Evolutionary conservation across 2,797 vertebrate species (phyloP), one percentile per base, ranked within the genome.

Genomic region (Tarsius wallacei): DNA sequence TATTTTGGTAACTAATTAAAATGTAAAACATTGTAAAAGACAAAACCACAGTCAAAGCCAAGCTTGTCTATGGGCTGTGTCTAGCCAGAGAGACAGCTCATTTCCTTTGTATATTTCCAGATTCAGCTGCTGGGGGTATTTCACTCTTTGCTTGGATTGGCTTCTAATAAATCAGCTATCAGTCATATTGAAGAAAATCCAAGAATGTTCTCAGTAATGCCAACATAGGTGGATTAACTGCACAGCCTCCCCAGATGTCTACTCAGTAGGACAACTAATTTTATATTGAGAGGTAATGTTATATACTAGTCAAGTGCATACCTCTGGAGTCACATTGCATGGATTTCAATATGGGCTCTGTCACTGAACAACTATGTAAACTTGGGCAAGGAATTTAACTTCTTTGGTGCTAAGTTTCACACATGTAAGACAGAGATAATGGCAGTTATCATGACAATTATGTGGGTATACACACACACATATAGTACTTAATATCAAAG

Each of bases 1-100:
- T 93, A 93, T 94, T 97, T 96, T 91, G 49, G 66, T 94, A 91
- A 87, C 76, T 96, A 95, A 96, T 98, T 96, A 96, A 96, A 96
- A 96, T 91, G 63, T 94, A 90, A 92, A 94, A 82, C 22, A 85
- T 13, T 76, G 2, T 68, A 73, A 88, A 92, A 68, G 84, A 84
- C 96, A 88, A 97, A 94, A 87, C 70, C 61, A 24, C 90, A 97
- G 87, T 55, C 71, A 74, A 97, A 96, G 83, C 51, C 64, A 84
- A 90, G 21, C 66, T 59, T 53, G 64, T 77, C 92, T 90, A 21
- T 94, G 76, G 61, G 68, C 33, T 93, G 59, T 16, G 2, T 91
- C 59, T 77, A 80, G 51, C 49, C 21, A 51, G 76, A 93, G 19
- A 49, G 24, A 83, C 16, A 49, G 59, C 22, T 95, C 55, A 55